Conservation (phyloP, 2,797 vertebrate genomes). For the Chrysocyon brachyurus region DNA sequence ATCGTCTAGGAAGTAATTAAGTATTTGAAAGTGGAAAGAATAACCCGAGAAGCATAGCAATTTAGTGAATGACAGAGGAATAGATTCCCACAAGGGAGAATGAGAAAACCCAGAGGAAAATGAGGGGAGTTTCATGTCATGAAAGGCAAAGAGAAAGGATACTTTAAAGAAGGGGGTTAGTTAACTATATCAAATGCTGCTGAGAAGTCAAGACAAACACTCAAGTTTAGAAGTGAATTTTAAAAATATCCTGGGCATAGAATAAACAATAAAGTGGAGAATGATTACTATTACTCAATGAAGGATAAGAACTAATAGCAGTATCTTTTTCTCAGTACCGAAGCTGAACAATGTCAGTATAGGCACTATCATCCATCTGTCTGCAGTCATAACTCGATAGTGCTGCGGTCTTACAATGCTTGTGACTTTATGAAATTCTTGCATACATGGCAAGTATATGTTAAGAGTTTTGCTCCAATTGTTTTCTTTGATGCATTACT, state of each 20-base stretch:
- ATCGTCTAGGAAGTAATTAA: background rate
- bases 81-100: background rate
- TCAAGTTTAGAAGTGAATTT: background rate
- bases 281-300: background rate
- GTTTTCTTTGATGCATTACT: background rate
- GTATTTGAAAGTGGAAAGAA: background rate
- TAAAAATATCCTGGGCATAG: background rate
- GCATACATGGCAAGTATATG: background rate
- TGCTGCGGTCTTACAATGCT: background rate
- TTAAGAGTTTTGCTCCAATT: background rate
- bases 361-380: background rate
- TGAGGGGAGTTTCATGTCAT: background rate
- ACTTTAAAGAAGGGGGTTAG: background rate
- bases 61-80: background rate
- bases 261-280: background rate
- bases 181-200: background rate
- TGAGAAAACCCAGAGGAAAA: background rate
- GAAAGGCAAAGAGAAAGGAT: background rate
- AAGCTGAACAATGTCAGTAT: background rate
- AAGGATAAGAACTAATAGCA: background rate
- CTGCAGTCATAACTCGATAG: background rate
- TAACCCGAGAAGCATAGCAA: background rate
- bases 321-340: background rate
- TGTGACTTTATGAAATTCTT: background rate
- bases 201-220: constrained; percentile 23